Conservation (phyloP, 2,797 vertebrate genomes). For the Nyctibius grandis region DNA sequence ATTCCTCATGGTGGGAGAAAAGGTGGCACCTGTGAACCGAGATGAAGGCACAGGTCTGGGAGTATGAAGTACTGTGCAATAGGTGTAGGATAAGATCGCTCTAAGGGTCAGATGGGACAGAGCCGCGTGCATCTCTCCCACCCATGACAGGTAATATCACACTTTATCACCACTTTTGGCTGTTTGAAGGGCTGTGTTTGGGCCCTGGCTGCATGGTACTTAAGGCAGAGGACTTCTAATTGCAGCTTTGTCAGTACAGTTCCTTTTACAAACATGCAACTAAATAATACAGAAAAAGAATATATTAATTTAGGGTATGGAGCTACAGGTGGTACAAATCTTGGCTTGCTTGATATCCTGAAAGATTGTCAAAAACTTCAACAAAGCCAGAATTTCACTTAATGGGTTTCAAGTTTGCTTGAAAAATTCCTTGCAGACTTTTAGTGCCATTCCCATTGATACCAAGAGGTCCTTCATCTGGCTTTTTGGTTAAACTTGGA, state of each 20-base stretch:
- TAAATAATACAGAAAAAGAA: background rate
- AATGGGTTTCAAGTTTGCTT: background rate
- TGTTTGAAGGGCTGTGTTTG: background rate
- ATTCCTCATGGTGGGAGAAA: slow-evolving; percentile 6
- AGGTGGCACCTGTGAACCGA: background rate
- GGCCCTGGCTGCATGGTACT: background rate
- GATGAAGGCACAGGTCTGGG: background rate
- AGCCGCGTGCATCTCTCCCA: background rate
- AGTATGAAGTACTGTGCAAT: background rate
- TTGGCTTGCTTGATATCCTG: background rate
- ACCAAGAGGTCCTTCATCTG: background rate
- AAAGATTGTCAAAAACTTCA: background rate
- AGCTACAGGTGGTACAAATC: background rate
- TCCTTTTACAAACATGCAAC: background rate
- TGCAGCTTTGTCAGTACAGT: background rate
- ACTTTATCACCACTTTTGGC: background rate
- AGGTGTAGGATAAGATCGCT: background rate
- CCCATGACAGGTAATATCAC: background rate
- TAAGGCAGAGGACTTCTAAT: background rate
- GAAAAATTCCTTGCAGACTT: background rate
- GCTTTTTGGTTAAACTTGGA: background rate
- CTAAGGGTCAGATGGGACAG: background rate
- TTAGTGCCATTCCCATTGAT: background rate
- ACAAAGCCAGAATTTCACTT: background rate
- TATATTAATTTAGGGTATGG: background rate